phyloP scores from a whole-genome alignment of 2,797 vertebrate genomes.

The Argentina silus region DNA sequence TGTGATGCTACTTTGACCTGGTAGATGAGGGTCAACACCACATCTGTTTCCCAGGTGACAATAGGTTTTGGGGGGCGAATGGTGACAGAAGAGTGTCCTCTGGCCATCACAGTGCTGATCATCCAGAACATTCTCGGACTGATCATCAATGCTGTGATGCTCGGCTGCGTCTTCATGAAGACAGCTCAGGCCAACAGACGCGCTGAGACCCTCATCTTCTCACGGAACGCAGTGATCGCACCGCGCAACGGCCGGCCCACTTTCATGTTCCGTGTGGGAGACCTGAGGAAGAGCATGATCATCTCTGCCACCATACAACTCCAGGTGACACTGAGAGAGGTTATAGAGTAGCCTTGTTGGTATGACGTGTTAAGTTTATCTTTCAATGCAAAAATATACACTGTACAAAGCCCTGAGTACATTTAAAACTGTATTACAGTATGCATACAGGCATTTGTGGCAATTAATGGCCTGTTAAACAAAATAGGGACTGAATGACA shows the following conservation, averaged over 20 bases:
- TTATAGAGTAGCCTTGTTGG: background rate
- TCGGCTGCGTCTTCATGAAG: slow-evolving; percentile 99
- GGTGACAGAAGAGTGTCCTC: slow-evolving; percentile 96
- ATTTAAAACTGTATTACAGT: too few relatives aligned
- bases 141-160: slow-evolving; percentile 96
- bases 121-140: slow-evolving; percentile 96
- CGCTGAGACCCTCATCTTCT: slow-evolving; percentile 97
- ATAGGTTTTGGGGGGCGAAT: slow-evolving; percentile 97
- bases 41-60: slow-evolving; percentile 79
- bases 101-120: slow-evolving; percentile 92
- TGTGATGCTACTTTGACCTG: too few relatives aligned
- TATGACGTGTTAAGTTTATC: too few relatives aligned
- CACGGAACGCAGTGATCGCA: slow-evolving; percentile 90
- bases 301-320: slow-evolving; percentile 94
- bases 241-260: slow-evolving; percentile 89
- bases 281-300: slow-evolving; percentile 98
- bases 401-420: too few relatives aligned
- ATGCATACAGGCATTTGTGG: too few relatives aligned
- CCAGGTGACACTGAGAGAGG: slow-evolving; percentile 77
- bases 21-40: too few relatives aligned
- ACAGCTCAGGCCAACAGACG: slow-evolving; percentile 94
- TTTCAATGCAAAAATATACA: too few relatives aligned
- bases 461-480: too few relatives aligned
- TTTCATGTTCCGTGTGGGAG: slow-evolving; percentile 95
- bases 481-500: too few relatives aligned